Percentiles rank a stretch among this genome's conserved stretches.
Evolutionary conservation across 2,888 invertebrate species (phyloP).

Genomic region (Leptinotarsa haldemani): DNA sequence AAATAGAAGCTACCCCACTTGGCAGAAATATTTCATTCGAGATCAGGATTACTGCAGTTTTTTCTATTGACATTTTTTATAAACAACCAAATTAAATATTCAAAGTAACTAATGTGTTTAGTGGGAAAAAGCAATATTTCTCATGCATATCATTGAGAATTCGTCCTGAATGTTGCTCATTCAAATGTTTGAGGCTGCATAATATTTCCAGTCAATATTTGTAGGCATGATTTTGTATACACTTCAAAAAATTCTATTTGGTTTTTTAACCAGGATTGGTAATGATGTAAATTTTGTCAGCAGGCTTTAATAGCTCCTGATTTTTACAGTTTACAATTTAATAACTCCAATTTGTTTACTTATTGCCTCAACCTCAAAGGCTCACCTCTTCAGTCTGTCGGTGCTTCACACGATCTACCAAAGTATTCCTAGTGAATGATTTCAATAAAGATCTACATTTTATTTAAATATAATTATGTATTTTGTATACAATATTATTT

Average conservation of each 20-base stretch:
- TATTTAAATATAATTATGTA: conserved; percentile 41
- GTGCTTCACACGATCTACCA: conserved; percentile 55
- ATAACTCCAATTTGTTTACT: neutral
- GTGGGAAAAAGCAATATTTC: neutral
- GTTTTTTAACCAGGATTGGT: too few species aligned
- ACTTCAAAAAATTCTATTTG: too few species aligned
- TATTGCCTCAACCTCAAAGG: neutral
- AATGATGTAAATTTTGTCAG: too few species aligned
- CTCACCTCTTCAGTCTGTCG: neutral
- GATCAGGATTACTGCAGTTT: too few species aligned
- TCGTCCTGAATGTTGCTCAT: conserved; percentile 3
- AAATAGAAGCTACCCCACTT: too few species aligned
- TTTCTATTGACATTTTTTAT: too few species aligned
- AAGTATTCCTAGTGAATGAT: conserved; percentile 58
- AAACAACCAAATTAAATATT: too few species aligned
- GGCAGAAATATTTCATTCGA: too few species aligned
- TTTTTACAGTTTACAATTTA: neutral
- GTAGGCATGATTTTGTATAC: neutral
- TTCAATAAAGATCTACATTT: conserved; percentile 45
- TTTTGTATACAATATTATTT: conserved; percentile 29
- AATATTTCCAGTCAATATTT: neutral
- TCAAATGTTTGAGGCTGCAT: neutral
- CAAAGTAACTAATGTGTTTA: neutral
- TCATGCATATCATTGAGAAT: conserved; percentile 8
- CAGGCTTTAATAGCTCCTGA: neutral